Evolutionary conservation across 2,113 vertebrate species (phyloP).

Genomic region (Ranitomeya variabilis): DNA sequence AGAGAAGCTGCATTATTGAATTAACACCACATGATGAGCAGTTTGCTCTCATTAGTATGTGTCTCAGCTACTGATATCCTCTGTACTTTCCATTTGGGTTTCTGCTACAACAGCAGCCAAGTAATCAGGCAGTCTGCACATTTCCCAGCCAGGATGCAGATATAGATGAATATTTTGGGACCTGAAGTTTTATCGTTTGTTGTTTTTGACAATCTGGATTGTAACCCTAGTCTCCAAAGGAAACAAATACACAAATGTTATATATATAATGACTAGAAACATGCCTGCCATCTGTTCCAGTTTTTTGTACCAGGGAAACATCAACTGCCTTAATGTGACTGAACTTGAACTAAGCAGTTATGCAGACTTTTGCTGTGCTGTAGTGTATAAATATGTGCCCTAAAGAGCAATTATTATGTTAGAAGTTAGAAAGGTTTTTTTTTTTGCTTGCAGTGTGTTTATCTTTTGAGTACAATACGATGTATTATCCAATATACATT

Average conservation of each 20-base stretch:
- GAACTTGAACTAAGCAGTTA: slow-evolving; percentile 43
- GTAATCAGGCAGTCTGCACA: slow-evolving; percentile 36
- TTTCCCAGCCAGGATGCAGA: slow-evolving; percentile 41
- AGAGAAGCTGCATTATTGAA: slow-evolving; percentile 29
- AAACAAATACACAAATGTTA: slow-evolving; percentile 51
- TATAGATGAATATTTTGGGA: slow-evolving; percentile 54
- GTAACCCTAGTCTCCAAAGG: slow-evolving; percentile 53
- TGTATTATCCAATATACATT: not conserved
- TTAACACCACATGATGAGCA: slow-evolving; percentile 14
- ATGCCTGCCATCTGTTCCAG: slow-evolving; percentile 54
- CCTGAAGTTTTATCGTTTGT: slow-evolving; percentile 52
- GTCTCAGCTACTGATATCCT: slow-evolving; percentile 1
- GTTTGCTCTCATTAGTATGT: slow-evolving; percentile 19
- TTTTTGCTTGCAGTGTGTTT: not conserved
- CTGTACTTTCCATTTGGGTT: slow-evolving; percentile 23
- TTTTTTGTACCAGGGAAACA: slow-evolving; percentile 43
- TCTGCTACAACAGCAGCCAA: slow-evolving; percentile 41
- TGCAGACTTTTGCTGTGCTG: slow-evolving; percentile 14
- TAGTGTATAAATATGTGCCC: slow-evolving; percentile 40
- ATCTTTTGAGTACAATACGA: not conserved
- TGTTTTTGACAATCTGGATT: slow-evolving; percentile 55
- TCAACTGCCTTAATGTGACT: slow-evolving; percentile 47
- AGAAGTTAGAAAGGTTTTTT: not conserved
- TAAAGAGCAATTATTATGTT: slow-evolving; percentile 26
- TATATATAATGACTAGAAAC: slow-evolving; percentile 45